A percentile compares a stretch with the other conserved stretches of the same genome.
These are phyloP conservation scores for Muntiacus reevesi DNA, from an alignment of 2,113 vertebrate species.

Conservation along the genomic window DNA sequence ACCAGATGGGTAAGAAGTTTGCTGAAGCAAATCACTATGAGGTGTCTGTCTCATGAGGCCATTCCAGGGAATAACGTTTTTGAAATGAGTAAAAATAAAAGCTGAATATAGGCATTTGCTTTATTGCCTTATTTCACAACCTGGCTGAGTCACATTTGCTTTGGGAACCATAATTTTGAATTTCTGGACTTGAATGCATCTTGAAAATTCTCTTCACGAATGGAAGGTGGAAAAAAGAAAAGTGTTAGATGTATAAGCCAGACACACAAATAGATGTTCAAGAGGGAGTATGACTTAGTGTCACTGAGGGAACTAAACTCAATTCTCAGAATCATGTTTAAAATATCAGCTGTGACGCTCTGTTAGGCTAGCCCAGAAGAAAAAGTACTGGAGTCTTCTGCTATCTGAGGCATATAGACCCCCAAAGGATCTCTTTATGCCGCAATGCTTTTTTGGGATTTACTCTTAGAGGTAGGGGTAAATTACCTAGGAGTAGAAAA, in stretches of 20 bases:
- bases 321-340: slow-evolving; percentile 40
- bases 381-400: neutral
- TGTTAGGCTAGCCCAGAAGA: neutral
- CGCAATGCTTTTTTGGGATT: neutral
- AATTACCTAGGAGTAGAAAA: neutral
- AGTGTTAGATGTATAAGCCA: slow-evolving; percentile 39
- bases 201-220: slow-evolving; percentile 58
- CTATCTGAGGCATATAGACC: neutral
- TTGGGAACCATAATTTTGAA: slow-evolving; percentile 65
- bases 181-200: slow-evolving; percentile 53
- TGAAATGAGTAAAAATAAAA: slow-evolving; percentile 63
- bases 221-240: slow-evolving; percentile 53
- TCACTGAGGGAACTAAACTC: slow-evolving; percentile 23
- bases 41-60: slow-evolving; percentile 45
- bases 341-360: slow-evolving; percentile 39
- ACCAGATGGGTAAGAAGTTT: slow-evolving; percentile 55
- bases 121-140: slow-evolving; percentile 68
- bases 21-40: slow-evolving; percentile 43
- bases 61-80: slow-evolving; percentile 46
- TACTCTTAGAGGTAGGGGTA: neutral
- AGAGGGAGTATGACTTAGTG: slow-evolving; percentile 24
- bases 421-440: neutral
- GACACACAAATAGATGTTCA: slow-evolving; percentile 51
- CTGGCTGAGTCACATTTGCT: slow-evolving; percentile 61
- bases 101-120: slow-evolving; percentile 51